Evolutionary conservation across 2,797 vertebrate genomes (phyloP), one percentile per base, ranked within the genome.

Genomic region (Euthynnus affinis): DNA sequence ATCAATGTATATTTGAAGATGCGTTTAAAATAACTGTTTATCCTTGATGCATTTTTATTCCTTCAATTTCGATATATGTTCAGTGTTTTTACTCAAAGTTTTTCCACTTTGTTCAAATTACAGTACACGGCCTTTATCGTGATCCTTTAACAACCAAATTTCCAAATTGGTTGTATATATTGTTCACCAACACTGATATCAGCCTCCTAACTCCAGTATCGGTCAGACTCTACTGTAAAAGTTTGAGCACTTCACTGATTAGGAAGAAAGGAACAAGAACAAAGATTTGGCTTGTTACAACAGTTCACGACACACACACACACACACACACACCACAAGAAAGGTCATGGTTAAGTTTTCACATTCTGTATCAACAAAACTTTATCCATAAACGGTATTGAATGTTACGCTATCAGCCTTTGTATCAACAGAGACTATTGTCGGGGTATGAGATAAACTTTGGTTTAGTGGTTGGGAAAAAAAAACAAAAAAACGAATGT

Each of bases 351-450:
- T 65, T 79, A 57, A 13, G 74, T 80, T 62, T 71, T 71, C 60
- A 67, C 40, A 52, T 55, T 77, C 52, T 40, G 17, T 73, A 78
- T 74, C 78, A 85, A 76, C 67, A 46, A 69, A 81, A 74, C 71
- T 72, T 84, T 83, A 84, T 80, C 78, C 61, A 78, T 87, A 68
- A 84, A 83, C 70, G 78, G 84, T 73, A 88, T 32, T 78, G 73
- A 89, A 88, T 51, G 85, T 88, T 82, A 87, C 7, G 84, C 65
- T 82, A 88, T 88, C 78, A 86, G 66, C 20, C 52, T 60, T 48
- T 76, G 58, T 87, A 80, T 86, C 76, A 89, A 79, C 80, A 76
- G 37, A 66, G 34, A 74, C 71, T 66, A 65, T 77, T 82, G 87
- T 78, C 22, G 15, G 44, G 40, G 52, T 72, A 22, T 9, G 51